phyloP scores from a whole-genome alignment of 2,113 vertebrate species.

The Psettodes erumei region DNA sequence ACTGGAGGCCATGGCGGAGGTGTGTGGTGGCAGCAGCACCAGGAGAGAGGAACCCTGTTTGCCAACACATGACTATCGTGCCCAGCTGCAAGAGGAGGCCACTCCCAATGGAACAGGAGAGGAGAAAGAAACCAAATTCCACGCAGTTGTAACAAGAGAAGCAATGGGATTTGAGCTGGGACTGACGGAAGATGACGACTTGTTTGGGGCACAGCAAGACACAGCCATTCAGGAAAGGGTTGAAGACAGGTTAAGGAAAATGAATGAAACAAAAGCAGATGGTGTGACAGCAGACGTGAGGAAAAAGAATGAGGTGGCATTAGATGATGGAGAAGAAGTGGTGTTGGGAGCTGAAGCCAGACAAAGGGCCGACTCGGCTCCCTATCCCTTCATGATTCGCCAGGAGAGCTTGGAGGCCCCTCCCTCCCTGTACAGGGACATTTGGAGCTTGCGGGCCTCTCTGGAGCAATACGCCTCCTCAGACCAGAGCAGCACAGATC shows the following conservation, averaged over 20 bases:
- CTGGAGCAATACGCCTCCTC: constrained; percentile 92
- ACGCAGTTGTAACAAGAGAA: constrained; percentile 2
- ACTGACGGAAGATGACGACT: constrained; percentile 50
- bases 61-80: not conserved
- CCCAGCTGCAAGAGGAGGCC: constrained; percentile 26
- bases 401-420: constrained; percentile 80
- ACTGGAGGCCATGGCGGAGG: constrained; percentile 80
- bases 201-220: constrained; percentile 51
- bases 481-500: constrained; percentile 92
- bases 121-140: constrained; percentile 25
- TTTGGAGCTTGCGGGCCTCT: constrained; percentile 95
- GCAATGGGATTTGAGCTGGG: not conserved
- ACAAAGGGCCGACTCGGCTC: constrained; percentile 54
- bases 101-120: constrained; percentile 28
- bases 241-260: constrained; percentile 39
- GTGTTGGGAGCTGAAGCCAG: constrained; percentile 65
- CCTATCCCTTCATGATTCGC: constrained; percentile 49
- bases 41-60: constrained; percentile 30
- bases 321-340: constrained; percentile 63
- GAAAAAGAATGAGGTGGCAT: constrained; percentile 48
- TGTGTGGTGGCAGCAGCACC: constrained; percentile 29
- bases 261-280: constrained; percentile 12
- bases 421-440: constrained; percentile 88
- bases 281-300: constrained; percentile 5
- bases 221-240: constrained; percentile 18